phyloP scores from a whole-genome alignment of 2,888 invertebrate genomes.

The Latheticus oryzae region DNA sequence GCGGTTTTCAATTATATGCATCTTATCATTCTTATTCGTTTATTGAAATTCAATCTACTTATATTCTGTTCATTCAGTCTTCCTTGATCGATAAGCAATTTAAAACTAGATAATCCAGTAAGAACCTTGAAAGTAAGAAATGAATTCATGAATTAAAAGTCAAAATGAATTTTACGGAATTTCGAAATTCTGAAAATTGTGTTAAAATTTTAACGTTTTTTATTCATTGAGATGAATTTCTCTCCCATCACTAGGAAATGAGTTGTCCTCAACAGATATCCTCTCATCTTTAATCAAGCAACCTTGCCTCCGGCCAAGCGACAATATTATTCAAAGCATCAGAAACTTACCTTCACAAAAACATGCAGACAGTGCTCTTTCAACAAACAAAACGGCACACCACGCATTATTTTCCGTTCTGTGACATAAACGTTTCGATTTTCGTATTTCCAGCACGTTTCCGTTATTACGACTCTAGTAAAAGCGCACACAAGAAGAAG shows the following conservation, averaged over 20 bases:
- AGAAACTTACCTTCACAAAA: constrained; percentile 44
- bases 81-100: constrained; percentile 1
- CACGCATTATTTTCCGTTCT: constrained; percentile 48
- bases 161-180: too few relatives aligned
- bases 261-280: constrained; percentile 23
- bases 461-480: constrained; percentile 51
- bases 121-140: too few relatives aligned
- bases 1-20: constrained; percentile 3
- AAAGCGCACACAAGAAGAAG: constrained; percentile 29
- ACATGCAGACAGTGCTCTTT: constrained; percentile 42
- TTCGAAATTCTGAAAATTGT: too few relatives aligned
- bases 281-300: constrained; percentile 2
- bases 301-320: constrained; percentile 18
- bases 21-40: neutral
- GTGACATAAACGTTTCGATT: constrained; percentile 44
- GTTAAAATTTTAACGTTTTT: too few relatives aligned
- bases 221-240: too few relatives aligned
- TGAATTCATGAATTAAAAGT: too few relatives aligned
- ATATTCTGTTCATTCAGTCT: too few relatives aligned
- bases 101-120: neutral
- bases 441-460: constrained; percentile 51
- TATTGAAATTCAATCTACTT: constrained; percentile 13
- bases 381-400: constrained; percentile 33
- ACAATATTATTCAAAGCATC: constrained; percentile 35
- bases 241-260: constrained; percentile 16